Base-by-base conservation (phyloP, 2,797 vertebrate genomes). In the Todus mexicanus region DNA sequence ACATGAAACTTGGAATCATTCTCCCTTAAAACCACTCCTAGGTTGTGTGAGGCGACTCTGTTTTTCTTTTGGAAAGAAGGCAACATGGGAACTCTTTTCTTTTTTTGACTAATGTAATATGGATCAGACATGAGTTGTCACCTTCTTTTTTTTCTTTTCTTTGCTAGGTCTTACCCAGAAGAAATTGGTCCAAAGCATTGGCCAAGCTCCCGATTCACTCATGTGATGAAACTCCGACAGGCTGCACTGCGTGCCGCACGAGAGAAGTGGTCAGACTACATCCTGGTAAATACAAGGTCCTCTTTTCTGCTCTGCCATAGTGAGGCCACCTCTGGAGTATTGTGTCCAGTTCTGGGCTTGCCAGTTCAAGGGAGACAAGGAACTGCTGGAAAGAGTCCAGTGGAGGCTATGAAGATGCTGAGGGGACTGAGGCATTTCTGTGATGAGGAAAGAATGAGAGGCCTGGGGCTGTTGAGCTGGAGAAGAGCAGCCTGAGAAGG, bases 161-260 rank as follows among this genome's bases (percentile, higher is more conserved):
- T 54, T 89, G 78, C 15, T 75, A 99, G 99, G 48, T 98, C 98
- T 72, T 99, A 99, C 84, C 98, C 99, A 54, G 99, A 99, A 45
- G 99, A 99, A 97, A 98, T 98, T 97, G 99, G 99, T 57, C 98
- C 99, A 2, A 99, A 99, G 82, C 99, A 99, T 84, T 99, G 99
- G 99, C 97, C 99, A 5, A 97, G 97, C 37, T 99, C 99, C 45
- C 98, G 99, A 21, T 99, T 99, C 96, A 97, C 98, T 63, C 99
- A 99, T 3, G 97, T 99, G 93, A 99, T 99, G 98, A 99, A 99
- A 91, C 98, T 99, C 43, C 98, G 98, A 7, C 99, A 99, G 96
- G 98, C 98, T 10, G 99, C 99, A 8, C 97, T 99, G 95, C 98
- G 98, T 25, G 96, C 98, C 10, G 99, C 99, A 15, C 97, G 98